phyloP scores from a whole-genome alignment of 2,888 invertebrate genomes.

The Apamea epomidion region DNA sequence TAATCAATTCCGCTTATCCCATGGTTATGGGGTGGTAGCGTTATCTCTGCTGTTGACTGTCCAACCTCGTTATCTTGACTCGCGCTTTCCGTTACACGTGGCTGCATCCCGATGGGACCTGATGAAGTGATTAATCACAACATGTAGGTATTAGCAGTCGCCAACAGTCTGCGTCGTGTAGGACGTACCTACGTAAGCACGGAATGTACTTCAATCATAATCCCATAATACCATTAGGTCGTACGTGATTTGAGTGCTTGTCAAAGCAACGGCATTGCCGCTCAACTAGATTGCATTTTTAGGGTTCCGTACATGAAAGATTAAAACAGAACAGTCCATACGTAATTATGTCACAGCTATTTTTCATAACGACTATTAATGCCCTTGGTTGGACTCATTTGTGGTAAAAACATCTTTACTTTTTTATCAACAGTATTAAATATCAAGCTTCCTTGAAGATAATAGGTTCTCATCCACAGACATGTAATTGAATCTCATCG shows the following conservation, averaged over 20 bases:
- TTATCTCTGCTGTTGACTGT: too few species aligned
- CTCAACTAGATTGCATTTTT: slow-evolving; percentile 27
- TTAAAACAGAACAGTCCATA: not conserved
- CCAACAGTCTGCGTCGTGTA: slow-evolving; percentile 2
- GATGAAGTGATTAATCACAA: slow-evolving; percentile 9
- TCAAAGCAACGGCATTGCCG: slow-evolving; percentile 14
- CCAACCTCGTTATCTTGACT: too few species aligned
- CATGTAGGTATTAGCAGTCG: slow-evolving; percentile 2
- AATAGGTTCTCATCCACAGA: not conserved
- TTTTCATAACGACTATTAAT: not conserved
- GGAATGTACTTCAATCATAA: slow-evolving; percentile 30
- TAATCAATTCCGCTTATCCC: too few species aligned
- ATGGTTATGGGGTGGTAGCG: too few species aligned
- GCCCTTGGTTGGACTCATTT: not conserved
- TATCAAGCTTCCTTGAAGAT: not conserved
- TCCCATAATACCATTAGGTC: slow-evolving; percentile 27
- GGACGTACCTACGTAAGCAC: slow-evolving; percentile 8
- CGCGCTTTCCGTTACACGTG: not conserved
- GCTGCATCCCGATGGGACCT: not conserved
- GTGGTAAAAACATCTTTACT: not conserved
- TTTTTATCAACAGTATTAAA: slow-evolving; percentile 3
- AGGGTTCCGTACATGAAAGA: not conserved
- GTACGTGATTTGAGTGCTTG: slow-evolving; percentile 47
- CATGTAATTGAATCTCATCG: not conserved
- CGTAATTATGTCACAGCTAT: not conserved